Conservation (phyloP, 2,888 invertebrate genomes). For the Meganola albula region DNA sequence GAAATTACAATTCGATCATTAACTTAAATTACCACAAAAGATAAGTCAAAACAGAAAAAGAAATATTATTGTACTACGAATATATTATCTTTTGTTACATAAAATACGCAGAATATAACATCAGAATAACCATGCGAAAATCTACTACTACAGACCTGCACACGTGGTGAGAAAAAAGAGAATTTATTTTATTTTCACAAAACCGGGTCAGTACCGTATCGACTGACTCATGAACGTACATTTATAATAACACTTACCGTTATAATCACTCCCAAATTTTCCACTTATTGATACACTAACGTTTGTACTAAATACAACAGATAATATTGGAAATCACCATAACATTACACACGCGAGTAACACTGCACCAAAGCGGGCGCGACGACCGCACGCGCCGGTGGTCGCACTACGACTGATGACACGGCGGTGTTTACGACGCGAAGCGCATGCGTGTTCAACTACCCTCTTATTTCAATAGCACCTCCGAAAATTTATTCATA, state of each 20-base stretch:
- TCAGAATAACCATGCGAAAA: background rate
- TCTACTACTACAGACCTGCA: slow-evolving; percentile 3
- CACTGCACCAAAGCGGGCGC: slow-evolving; percentile 17
- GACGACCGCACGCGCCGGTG: slow-evolving; percentile 36
- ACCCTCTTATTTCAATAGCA: slow-evolving; percentile 36
- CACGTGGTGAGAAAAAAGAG: slow-evolving; percentile 25
- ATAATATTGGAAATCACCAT: slow-evolving; percentile 40
- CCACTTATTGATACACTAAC: slow-evolving; percentile 35
- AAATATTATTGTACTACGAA: too few relatives aligned
- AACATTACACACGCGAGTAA: slow-evolving; percentile 50
- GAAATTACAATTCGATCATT: too few relatives aligned
- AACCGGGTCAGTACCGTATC: slow-evolving; percentile 31
- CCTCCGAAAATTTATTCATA: slow-evolving; percentile 12
- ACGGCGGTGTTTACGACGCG: slow-evolving; percentile 57
- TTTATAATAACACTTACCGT: slow-evolving; percentile 37
- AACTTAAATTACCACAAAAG: too few relatives aligned
- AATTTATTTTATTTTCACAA: slow-evolving; percentile 33
- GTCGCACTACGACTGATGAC: slow-evolving; percentile 50
- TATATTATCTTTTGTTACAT: slow-evolving; percentile 32
- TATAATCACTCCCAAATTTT: slow-evolving; percentile 37
- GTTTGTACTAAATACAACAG: slow-evolving; percentile 26
- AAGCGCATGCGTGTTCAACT: slow-evolving; percentile 54
- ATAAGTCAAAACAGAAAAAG: too few relatives aligned
- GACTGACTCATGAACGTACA: slow-evolving; percentile 12
- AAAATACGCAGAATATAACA: slow-evolving; percentile 8